Evolutionary conservation across 2,113 vertebrate species (phyloP), one percentile per base, ranked within the genome.

Genomic region (Parus major): DNA sequence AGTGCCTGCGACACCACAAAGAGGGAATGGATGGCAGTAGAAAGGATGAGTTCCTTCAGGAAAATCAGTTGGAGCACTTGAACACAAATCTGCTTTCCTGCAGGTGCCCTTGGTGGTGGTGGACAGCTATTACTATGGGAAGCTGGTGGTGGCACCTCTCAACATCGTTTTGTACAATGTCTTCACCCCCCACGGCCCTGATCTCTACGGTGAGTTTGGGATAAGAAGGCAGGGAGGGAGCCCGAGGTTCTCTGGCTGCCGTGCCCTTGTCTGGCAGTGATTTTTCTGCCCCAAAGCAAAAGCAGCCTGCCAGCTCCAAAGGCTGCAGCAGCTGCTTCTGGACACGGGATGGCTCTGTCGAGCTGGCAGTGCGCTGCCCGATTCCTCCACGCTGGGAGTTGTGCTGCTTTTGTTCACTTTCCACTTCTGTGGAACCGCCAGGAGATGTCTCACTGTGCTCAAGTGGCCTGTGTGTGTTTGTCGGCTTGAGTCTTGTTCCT

Each of bases 161-260:
- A 99, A 99, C 97, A 99, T 99, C 76, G 97, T 99, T 35, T 77
- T 99, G 14, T 99, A 99, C 97, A 99, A 99, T 7, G 98, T 99
- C 90, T 99, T 99, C 94, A 99, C 99, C 44, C 96, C 98, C 53
- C 99, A 99, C 33, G 99, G 99, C 73, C 99, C 99, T 5, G 99
- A 99, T 95, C 98, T 99, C 33, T 99, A 99, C 41, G 99, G 99
- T 99, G 98, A 97, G 97, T 90, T 57, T 20, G 50, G 66, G 52
- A 4, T 12, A 4, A 42, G 28, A 15, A 39, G 52, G 13, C 18
- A 15, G 36, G 29, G 42, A 20, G 22, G 57, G 23, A 65, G 31
- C 31, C 21, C 25, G 33, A 6, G 28, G 4, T 33, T 53, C 52
- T 20, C 36, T 16, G 66, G 23, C 35, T 35, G 1, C 57, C 2